Conservation (phyloP, 2,113 vertebrate species). For the Heptranchias perlo region DNA sequence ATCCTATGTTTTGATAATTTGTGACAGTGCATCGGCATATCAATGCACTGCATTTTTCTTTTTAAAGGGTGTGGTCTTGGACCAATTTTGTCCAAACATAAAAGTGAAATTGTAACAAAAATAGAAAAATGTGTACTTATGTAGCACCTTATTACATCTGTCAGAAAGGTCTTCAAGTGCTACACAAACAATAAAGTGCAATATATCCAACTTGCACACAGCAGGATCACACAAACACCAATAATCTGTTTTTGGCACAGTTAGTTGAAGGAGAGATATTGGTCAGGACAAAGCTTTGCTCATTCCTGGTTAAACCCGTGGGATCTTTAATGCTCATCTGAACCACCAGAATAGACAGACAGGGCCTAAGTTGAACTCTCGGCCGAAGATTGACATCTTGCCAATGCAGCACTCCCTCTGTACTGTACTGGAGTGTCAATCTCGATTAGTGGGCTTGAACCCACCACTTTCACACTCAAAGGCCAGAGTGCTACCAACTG, state of each 20-base stretch:
- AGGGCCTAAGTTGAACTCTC: background rate
- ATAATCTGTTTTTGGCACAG: background rate
- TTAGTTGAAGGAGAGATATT: background rate
- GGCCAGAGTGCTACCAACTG: background rate
- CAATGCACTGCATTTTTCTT: background rate
- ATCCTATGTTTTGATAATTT: background rate
- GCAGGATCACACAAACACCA: background rate
- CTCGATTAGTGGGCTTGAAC: background rate
- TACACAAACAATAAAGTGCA: background rate
- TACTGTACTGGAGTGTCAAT: background rate
- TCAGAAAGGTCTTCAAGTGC: background rate
- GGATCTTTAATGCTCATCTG: background rate
- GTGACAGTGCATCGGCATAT: background rate
- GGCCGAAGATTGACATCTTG: background rate
- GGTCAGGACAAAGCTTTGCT: background rate
- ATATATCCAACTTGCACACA: background rate
- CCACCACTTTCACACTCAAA: background rate
- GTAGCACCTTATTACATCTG: background rate
- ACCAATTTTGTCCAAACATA: background rate
- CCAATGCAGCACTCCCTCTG: background rate
- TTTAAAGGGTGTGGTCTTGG: background rate
- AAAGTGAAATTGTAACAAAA: background rate
- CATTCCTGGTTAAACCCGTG: background rate
- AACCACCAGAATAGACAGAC: background rate
- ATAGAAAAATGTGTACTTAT: background rate